Evolutionary conservation across 2,888 invertebrate species (phyloP), one percentile per base, ranked within the genome.

Genomic region (Stramonita haemastoma): DNA sequence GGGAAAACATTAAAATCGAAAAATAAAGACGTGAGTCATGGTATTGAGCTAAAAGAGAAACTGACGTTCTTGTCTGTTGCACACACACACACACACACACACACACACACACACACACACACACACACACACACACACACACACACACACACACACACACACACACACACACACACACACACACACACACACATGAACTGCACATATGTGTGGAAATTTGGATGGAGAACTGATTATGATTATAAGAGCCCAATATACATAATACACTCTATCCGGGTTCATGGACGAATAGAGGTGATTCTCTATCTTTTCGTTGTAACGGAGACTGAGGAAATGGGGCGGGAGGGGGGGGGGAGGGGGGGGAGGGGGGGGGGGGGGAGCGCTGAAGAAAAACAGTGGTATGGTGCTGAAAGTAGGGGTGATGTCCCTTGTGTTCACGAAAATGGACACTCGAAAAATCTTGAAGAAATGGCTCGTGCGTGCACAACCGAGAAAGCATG

Each of bases 141-240:
- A 81, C 81, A 34, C 81, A 36, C 32, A 32, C 34, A 81, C 81
- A 81, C 81, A 34, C 36, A 36, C 81, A 81, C 34, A 81, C 36
- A 34, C 36, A 19, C 81, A 17, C 81, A 34, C 81, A n/a, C 77
- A 81, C 34, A 17, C 17, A 19, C 36, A 34, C 81, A 32, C 32
- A 34, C 81, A 81, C 81, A 81, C 81, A 81, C 81, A 81, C 81
- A 81, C 81, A 81, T 34, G 32, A 32, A 81, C 46, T 46, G 46
- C 46, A 46, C 8, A 8, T 5, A 46, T 8, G 46, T 46, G 8
- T 46, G 46, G 46, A 46, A 2, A 46, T 2, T 46, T 46, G 46
- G 46, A 46, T 46, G 46, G 46, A 46, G 8, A 46, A 46, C 46
- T 8, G 46, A 46, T 8, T 8, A 46, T 8, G n/a, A n/a, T n/a